phyloP scores from a whole-genome alignment of 2,797 vertebrate genomes.

The Mus caroli region DNA sequence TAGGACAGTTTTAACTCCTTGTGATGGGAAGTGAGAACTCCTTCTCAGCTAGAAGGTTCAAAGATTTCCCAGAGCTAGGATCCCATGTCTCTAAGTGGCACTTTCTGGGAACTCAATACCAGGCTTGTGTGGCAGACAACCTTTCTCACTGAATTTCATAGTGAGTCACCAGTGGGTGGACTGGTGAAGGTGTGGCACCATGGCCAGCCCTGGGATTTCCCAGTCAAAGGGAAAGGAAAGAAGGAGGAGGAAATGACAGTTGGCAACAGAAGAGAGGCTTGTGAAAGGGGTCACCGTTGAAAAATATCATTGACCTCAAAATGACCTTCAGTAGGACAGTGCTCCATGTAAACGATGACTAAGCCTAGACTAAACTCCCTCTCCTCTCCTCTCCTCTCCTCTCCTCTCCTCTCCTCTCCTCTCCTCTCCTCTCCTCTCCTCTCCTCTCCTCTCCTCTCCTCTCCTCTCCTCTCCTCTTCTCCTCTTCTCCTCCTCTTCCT shows the following conservation, averaged over 20 bases:
- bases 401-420: accelerated
- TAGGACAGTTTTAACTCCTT: background rate
- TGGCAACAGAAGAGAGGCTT: slow-evolving; percentile 23
- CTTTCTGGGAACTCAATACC: slow-evolving; percentile 51
- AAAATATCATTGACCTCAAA: slow-evolving; percentile 73
- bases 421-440: too few relatives aligned
- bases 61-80: background rate
- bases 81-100: background rate
- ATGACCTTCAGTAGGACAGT: slow-evolving; percentile 61
- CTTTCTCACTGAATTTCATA: slow-evolving; percentile 62
- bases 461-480: too few relatives aligned
- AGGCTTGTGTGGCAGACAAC: background rate
- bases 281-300: slow-evolving; percentile 40
- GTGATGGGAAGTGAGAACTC: slow-evolving; percentile 12
- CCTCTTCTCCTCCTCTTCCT: too few relatives aligned
- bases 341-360: background rate
- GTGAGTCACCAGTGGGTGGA: slow-evolving; percentile 39
- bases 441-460: too few relatives aligned
- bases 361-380: background rate
- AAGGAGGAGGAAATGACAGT: background rate
- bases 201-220: slow-evolving; percentile 69
- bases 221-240: slow-evolving; percentile 76
- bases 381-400: too few relatives aligned
- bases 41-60: background rate
- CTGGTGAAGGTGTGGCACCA: slow-evolving; percentile 58